phyloP scores from a whole-genome alignment of 2,888 invertebrate species.

The Congeria kusceri region DNA sequence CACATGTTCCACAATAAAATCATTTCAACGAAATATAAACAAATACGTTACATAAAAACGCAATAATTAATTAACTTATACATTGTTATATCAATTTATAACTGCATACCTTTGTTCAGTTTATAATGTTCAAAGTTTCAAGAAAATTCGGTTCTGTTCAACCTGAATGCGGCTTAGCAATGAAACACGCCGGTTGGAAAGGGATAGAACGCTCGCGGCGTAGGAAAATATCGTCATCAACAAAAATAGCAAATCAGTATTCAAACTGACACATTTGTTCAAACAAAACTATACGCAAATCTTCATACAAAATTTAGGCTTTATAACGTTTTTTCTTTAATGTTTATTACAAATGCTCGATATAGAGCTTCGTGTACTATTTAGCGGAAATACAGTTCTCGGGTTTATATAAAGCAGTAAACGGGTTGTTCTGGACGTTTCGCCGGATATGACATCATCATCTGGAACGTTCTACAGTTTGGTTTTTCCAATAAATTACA shows the following conservation, averaged over 20 bases:
- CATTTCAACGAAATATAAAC: background rate
- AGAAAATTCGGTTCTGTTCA: background rate
- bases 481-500: background rate
- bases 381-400: slow-evolving; percentile 8
- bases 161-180: slow-evolving; percentile 11
- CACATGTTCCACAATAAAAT: background rate
- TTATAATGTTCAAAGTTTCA: background rate
- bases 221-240: slow-evolving; percentile 29
- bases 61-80: background rate
- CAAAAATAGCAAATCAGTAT: background rate
- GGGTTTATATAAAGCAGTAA: slow-evolving; percentile 5
- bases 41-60: background rate
- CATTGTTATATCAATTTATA: background rate
- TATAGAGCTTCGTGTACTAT: background rate
- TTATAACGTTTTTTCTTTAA: no score
- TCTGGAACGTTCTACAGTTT: slow-evolving; percentile 59
- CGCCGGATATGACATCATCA: slow-evolving; percentile 65
- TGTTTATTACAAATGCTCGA: no score
- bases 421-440: slow-evolving; percentile 65
- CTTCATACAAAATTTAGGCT: no score
- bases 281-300: no score
- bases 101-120: slow-evolving; percentile 15
- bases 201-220: slow-evolving; percentile 9
- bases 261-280: no score
- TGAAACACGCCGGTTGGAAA: slow-evolving; percentile 42